phyloP scores from a whole-genome alignment of 2,113 vertebrate genomes.

The Tyto alba region DNA sequence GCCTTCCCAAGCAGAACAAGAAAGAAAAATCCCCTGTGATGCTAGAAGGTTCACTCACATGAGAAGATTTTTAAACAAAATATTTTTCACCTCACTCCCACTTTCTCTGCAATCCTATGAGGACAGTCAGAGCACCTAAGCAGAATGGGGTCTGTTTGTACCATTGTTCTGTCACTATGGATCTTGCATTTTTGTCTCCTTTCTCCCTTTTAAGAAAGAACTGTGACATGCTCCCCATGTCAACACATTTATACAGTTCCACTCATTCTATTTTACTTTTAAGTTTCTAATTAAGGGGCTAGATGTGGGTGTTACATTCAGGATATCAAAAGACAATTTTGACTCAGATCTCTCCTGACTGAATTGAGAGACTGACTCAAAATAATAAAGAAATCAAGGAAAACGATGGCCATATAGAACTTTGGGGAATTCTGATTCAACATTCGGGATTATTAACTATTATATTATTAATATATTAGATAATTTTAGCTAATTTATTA shows the following conservation, averaged over 20 bases:
- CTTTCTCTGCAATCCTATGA: neutral
- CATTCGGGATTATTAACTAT: neutral
- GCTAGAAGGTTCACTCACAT: neutral
- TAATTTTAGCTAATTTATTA: neutral
- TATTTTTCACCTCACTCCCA: neutral
- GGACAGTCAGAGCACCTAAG: neutral
- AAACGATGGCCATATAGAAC: neutral
- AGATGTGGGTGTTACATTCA: neutral
- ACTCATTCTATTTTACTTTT: neutral
- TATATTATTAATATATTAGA: neutral
- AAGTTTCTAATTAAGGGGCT: neutral
- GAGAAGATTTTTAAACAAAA: neutral
- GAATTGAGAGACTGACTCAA: neutral
- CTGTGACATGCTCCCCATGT: neutral
- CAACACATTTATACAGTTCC: neutral
- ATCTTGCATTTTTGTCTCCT: neutral
- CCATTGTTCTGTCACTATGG: neutral
- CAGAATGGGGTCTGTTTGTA: neutral
- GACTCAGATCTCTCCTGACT: neutral
- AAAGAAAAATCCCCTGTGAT: neutral
- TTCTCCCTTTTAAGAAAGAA: neutral
- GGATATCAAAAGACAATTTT: neutral
- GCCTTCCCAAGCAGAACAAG: neutral
- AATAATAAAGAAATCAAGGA: neutral
- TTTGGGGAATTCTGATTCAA: neutral